These are phyloP conservation scores for Brachionichthys hirsutus DNA, from an alignment of 2,113 vertebrate genomes.

Conservation along the genomic window DNA sequence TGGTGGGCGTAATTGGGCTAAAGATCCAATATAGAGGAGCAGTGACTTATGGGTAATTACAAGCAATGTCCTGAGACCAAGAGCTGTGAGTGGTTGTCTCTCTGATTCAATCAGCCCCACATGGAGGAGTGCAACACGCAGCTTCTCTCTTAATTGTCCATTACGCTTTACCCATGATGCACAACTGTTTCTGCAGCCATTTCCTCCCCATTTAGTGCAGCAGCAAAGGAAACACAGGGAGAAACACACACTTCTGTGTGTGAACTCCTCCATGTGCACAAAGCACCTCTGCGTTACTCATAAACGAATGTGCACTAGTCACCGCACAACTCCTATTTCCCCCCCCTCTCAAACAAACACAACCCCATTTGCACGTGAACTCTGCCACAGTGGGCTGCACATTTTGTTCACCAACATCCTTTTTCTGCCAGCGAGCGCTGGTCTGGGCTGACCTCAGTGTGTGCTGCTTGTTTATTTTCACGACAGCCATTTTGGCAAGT, in stretches of 20 bases:
- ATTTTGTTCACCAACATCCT: slow-evolving; percentile 34
- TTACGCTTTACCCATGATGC: slow-evolving; percentile 72
- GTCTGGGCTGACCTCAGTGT: slow-evolving; percentile 21
- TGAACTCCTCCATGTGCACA: slow-evolving; percentile 42
- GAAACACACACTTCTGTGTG: slow-evolving; percentile 23
- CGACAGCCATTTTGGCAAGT: not conserved
- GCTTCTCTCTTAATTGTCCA: slow-evolving; percentile 76
- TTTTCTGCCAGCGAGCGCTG: slow-evolving; percentile 17
- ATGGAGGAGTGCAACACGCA: slow-evolving; percentile 73
- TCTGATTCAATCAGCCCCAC: slow-evolving; percentile 78
- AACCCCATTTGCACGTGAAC: slow-evolving; percentile 16
- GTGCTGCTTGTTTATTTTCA: slow-evolving; percentile 4
- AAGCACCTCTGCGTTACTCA: slow-evolving; percentile 36
- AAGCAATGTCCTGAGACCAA: slow-evolving; percentile 77
- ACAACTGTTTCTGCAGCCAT: slow-evolving; percentile 54
- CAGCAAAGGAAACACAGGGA: slow-evolving; percentile 11
- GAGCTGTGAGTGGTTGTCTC: slow-evolving; percentile 72
- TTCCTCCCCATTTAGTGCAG: slow-evolving; percentile 47
- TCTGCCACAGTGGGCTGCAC: slow-evolving; percentile 14
- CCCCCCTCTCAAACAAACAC: not conserved
- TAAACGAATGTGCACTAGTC: slow-evolving; percentile 36
- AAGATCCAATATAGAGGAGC: slow-evolving; percentile 74
- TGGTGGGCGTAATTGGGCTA: slow-evolving; percentile 74
- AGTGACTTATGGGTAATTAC: slow-evolving; percentile 81
- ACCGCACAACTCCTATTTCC: slow-evolving; percentile 1